These are phyloP conservation scores for Eristalis pertinax DNA, from an alignment of 2,888 invertebrate species.

Conservation along the genomic window DNA sequence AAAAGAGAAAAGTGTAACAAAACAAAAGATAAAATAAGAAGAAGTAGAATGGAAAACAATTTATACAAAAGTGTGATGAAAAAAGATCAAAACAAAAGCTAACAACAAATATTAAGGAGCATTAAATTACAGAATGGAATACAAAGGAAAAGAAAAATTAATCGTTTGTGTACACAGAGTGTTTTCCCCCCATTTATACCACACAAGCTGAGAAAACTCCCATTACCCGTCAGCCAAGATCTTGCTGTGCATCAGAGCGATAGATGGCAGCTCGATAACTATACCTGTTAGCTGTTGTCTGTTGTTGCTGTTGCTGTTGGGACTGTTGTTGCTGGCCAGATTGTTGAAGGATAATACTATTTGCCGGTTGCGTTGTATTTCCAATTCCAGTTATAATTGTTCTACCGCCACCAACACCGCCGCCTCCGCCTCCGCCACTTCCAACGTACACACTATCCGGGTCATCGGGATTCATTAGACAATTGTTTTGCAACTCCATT, in stretches of 20 bases:
- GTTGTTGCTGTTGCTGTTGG: constrained; percentile 77
- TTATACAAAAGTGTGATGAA: constrained; percentile 46
- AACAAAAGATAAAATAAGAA: constrained; percentile 25
- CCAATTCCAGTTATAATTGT: constrained; percentile 54
- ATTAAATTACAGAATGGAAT: constrained; percentile 24
- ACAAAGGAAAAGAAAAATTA: constrained; percentile 16
- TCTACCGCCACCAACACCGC: constrained; percentile 35
- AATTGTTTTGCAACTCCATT: constrained; percentile 78
- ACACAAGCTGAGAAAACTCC: constrained; percentile 92
- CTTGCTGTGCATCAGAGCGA: constrained; percentile 85
- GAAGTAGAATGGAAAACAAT: constrained; percentile 35
- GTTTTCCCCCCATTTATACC: constrained; percentile 82
- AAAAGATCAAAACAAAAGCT: constrained; percentile 11
- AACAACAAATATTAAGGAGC: constrained; percentile 29
- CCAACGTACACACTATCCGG: constrained; percentile 75
- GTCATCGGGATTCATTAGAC: constrained; percentile 82
- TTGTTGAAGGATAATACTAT: constrained; percentile 76
- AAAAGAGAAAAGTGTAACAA: constrained; percentile 33
- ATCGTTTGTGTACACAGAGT: constrained; percentile 41
- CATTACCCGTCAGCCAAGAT: constrained; percentile 91
- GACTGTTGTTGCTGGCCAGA: constrained; percentile 70
- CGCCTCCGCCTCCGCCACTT: neutral
- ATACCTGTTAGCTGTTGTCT: constrained; percentile 84
- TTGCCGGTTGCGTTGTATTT: constrained; percentile 77
- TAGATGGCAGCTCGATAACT: constrained; percentile 87